phyloP scores from a whole-genome alignment of 2,113 vertebrate species.

The Engystomops pustulosus region DNA sequence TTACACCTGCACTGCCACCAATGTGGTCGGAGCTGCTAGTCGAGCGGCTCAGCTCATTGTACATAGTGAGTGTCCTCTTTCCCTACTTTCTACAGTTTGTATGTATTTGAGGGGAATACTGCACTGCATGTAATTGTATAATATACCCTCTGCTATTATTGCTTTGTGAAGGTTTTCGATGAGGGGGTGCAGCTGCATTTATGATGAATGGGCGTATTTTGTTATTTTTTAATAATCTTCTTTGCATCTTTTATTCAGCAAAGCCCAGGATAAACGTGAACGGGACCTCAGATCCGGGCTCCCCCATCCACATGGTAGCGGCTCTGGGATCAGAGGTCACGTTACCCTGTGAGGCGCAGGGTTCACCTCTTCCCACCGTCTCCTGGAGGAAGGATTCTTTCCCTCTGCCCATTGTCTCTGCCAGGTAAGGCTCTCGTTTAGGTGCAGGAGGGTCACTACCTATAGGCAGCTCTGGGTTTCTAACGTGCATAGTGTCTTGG shows the following conservation, averaged over 20 bases:
- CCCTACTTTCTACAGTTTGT: too few species aligned
- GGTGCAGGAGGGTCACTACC: too few species aligned
- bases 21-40: constrained; percentile 81
- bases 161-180: too few species aligned
- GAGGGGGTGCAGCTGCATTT: not conserved
- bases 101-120: too few species aligned
- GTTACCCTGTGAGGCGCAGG: constrained; percentile 83
- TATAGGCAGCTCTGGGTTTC: too few species aligned
- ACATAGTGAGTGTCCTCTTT: constrained; percentile 80
- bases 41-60: constrained; percentile 83
- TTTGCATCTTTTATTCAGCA: constrained; percentile 65
- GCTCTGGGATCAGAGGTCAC: constrained; percentile 80
- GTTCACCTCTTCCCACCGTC: constrained; percentile 81
- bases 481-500: too few species aligned
- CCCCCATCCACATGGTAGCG: constrained; percentile 70
- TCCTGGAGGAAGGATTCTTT: constrained; percentile 81
- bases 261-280: constrained; percentile 78
- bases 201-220: not conserved
- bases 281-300: constrained; percentile 36
- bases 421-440: constrained; percentile 72
- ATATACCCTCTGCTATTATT: too few species aligned
- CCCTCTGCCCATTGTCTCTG: constrained; percentile 71
- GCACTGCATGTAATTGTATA: too few species aligned
- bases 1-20: constrained; percentile 89
- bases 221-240: fast-evolving